phyloP scores from a whole-genome alignment of 2,113 vertebrate genomes.

The Cichladusa arquata region DNA sequence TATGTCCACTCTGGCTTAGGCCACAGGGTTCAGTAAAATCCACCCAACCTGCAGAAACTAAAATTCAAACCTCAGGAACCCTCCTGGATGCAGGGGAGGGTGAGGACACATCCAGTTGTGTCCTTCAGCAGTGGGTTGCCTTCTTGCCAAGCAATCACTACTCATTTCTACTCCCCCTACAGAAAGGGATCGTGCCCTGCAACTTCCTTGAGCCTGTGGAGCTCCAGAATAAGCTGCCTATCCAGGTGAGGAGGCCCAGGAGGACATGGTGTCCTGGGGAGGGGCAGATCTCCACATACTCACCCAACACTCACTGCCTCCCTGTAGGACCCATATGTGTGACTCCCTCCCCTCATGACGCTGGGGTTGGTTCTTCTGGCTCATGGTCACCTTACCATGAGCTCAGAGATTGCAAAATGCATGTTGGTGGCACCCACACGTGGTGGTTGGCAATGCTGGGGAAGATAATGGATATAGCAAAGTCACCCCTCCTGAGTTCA shows the following conservation, averaged over 20 bases:
- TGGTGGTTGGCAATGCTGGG: neutral
- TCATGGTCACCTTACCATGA: neutral
- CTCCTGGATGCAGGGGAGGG: neutral
- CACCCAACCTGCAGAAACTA: neutral
- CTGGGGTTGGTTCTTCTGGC: neutral
- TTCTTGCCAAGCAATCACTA: neutral
- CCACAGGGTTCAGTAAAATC: neutral
- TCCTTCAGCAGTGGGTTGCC: neutral
- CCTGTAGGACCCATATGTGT: neutral
- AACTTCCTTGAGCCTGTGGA: conserved; percentile 89
- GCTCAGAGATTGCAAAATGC: neutral
- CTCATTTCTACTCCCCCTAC: neutral
- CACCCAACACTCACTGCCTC: neutral
- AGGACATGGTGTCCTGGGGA: neutral
- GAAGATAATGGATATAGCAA: neutral
- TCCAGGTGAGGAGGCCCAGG: conserved; percentile 69
- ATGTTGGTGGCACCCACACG: fast-evolving
- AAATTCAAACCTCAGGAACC: neutral
- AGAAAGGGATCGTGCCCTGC: conserved; percentile 94
- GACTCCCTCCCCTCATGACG: neutral
- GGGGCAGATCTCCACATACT: neutral
- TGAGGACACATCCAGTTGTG: neutral
- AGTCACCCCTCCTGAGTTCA: neutral
- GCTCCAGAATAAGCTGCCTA: conserved; percentile 76
- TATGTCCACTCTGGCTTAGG: neutral